Evolutionary conservation across 2,113 vertebrate species (phyloP), one percentile per base, ranked within the genome.

Genomic region (Coptodon bakossiorum): DNA sequence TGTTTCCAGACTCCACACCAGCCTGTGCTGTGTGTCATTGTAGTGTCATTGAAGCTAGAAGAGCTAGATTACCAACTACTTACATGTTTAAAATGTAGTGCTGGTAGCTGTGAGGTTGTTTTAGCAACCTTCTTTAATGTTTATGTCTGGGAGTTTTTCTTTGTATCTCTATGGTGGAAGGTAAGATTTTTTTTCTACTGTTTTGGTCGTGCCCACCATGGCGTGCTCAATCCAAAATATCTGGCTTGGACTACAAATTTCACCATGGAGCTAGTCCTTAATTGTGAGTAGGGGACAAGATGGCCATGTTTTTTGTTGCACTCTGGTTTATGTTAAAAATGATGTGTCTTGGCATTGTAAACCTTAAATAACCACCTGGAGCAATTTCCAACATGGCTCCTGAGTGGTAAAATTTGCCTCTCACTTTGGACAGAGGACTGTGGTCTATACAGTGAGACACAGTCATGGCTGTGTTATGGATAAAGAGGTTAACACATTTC

Each of bases 321-420:
- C n/a, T 43, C 38, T 71, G 38, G 1, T 16, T 45, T 17, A 27
- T 27, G 3, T 48, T 48, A 11, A 73, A 45, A 17, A 27, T 22
- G 6, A 45, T 29, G 14, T 48, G 22, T 73, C 14, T 0, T 31
- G 9, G 43, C 9, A 76, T 76, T 50, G 16, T 31, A 50, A 76
- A 76, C 43, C 14, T 48, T 19, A 48, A 1, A 48, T 76, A 29
- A 48, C 0, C 38, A 29, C 71, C 43, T 29, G 40, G 14, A 3
- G 0, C 43, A 0, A 29, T 48, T 48, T 29, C 24, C 24, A 48
- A 48, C 9, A 1, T 76, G 43, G 24, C 24, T 12, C 40, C 43
- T 1, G 16, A 76, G 24, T 29, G 9, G 40, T 9, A 27, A 48
- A 27, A 76, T 48, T 1, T 48, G 71, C 24, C 43, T 76, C 40